Evolutionary conservation across 2,113 vertebrate genomes (phyloP).

Genomic region (Vombatus ursinus): DNA sequence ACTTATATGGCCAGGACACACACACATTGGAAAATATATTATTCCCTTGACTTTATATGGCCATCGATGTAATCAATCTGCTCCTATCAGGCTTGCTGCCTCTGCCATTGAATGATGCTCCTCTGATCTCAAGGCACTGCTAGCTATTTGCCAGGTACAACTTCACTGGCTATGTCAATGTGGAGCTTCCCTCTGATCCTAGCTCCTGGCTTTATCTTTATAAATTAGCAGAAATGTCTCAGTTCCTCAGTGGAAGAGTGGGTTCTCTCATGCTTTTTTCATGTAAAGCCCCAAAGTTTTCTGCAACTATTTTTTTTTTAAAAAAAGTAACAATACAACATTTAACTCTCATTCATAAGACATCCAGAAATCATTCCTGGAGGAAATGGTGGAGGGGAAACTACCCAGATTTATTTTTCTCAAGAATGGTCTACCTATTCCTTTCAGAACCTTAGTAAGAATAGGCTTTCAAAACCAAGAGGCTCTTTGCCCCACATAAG

Average conservation of each 20-base stretch:
- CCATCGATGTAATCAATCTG: background rate
- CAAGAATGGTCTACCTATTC: background rate
- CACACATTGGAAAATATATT: background rate
- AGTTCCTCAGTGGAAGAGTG: background rate
- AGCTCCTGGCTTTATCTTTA: background rate
- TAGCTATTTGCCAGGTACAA: background rate
- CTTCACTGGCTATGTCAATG: background rate
- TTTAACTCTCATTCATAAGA: background rate
- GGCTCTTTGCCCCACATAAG: background rate
- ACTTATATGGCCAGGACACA: background rate
- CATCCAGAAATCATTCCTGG: background rate
- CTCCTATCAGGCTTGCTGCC: background rate
- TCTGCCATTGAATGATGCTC: background rate
- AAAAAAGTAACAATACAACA: background rate
- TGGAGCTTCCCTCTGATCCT: background rate
- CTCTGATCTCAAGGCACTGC: background rate
- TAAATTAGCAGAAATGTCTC: background rate
- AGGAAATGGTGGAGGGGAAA: background rate
- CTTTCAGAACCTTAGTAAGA: background rate
- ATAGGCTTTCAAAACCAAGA: background rate
- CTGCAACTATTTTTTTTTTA: background rate
- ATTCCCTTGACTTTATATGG: background rate
- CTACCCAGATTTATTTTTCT: background rate
- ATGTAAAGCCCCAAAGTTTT: background rate
- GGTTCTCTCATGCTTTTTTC: background rate